These are phyloP conservation scores for Idaea biselata DNA, from an alignment of 2,888 invertebrate genomes.

Conservation along the genomic window DNA sequence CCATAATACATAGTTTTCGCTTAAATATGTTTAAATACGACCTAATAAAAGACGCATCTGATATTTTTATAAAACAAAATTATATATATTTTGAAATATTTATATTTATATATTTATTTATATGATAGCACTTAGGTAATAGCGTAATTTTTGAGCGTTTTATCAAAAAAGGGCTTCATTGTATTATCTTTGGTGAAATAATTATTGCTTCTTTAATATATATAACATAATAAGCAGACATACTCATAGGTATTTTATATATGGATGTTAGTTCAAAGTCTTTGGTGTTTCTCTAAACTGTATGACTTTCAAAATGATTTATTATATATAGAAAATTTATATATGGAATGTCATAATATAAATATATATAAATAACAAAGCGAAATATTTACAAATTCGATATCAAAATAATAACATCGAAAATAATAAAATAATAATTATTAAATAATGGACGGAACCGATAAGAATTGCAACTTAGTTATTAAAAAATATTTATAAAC, in stretches of 20 bases:
- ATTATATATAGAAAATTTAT: slow-evolving; percentile 31
- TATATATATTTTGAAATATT: no score
- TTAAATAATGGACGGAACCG: slow-evolving; percentile 74
- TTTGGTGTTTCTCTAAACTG: slow-evolving; percentile 78
- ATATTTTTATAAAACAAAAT: no score
- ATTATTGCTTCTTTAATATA: slow-evolving; percentile 55
- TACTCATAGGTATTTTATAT: slow-evolving; percentile 29
- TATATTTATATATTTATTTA: no score
- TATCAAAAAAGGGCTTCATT: slow-evolving; percentile 49
- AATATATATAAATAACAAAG: slow-evolving; percentile 38
- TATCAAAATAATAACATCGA: slow-evolving; percentile 35
- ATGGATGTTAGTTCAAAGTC: slow-evolving; percentile 53
- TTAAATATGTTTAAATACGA: no score
- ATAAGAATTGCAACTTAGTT: slow-evolving; percentile 65
- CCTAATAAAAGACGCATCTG: no score
- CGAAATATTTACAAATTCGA: slow-evolving; percentile 49
- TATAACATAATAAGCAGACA: slow-evolving; percentile 31
- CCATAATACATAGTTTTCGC: no score
- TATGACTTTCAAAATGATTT: slow-evolving; percentile 61
- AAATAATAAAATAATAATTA: slow-evolving; percentile 50
- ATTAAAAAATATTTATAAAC: slow-evolving; percentile 38
- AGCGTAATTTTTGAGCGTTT: slow-evolving; percentile 10
- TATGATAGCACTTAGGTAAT: neutral
- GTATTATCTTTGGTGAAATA: slow-evolving; percentile 59
- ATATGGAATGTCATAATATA: slow-evolving; percentile 17